These are phyloP conservation scores for Volucella bombylans DNA, from an alignment of 2,888 invertebrate species.

Conservation along the genomic window DNA sequence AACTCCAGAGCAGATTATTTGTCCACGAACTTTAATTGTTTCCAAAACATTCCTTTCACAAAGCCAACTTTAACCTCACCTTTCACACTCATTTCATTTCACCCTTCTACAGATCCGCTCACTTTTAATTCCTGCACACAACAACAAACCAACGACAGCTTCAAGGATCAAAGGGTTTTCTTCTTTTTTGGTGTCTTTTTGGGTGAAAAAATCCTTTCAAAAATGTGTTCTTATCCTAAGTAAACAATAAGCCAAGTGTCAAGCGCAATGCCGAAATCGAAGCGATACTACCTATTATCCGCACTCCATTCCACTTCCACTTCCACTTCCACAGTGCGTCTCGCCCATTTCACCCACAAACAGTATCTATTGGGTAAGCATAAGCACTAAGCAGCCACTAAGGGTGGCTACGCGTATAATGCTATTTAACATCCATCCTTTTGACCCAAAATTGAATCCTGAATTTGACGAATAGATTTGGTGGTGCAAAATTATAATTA, in stretches of 20 bases:
- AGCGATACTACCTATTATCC: conserved; percentile 53
- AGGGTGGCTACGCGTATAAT: conserved; percentile 47
- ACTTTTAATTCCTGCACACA: conserved; percentile 41
- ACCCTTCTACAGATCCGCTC: neutral
- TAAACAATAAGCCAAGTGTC: conserved; percentile 73
- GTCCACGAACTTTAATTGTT: no score
- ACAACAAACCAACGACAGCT: neutral
- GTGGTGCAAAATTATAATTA: conserved; percentile 70
- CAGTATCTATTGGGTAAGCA: conserved; percentile 10
- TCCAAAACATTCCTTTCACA: no score
- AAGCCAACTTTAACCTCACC: no score
- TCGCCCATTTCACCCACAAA: neutral
- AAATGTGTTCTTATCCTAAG: conserved; percentile 70
- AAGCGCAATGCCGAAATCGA: conserved; percentile 54
- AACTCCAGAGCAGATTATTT: no score
- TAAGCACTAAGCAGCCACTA: conserved; percentile 42
- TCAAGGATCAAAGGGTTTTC: conserved; percentile 62
- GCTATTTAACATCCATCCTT: conserved; percentile 61
- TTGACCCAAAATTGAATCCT: conserved; percentile 67
- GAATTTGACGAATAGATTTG: conserved; percentile 67
- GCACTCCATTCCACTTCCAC: conserved; percentile 36
- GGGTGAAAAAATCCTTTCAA: conserved; percentile 69
- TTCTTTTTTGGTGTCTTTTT: conserved; percentile 49
- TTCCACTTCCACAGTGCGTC: no score
- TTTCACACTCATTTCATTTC: no score